Evolutionary conservation across 2,888 invertebrate genomes (phyloP).

Genomic region (Buathra laborator): DNA sequence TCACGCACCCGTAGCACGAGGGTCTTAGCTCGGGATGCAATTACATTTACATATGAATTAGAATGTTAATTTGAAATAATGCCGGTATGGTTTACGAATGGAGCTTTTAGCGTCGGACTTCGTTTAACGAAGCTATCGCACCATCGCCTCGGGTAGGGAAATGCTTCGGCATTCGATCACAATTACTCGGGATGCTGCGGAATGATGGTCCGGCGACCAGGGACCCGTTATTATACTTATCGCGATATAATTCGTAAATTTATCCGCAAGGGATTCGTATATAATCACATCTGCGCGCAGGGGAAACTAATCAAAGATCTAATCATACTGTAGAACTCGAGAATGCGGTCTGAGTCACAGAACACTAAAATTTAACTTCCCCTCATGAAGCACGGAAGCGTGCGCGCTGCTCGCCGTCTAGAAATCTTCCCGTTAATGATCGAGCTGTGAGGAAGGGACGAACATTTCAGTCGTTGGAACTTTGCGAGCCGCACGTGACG

Average conservation of each 20-base stretch:
- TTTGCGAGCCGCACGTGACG: slow-evolving; percentile 22
- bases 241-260: background rate
- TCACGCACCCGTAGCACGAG: background rate
- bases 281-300: slow-evolving; percentile 10
- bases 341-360: background rate
- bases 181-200: too few species aligned
- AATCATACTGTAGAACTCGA: slow-evolving; percentile 15
- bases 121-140: background rate
- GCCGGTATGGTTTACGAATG: background rate
- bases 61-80: slow-evolving; percentile 63
- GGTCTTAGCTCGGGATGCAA: slow-evolving; percentile 50
- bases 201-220: background rate
- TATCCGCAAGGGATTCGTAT: background rate
- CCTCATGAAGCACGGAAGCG: background rate
- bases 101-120: background rate
- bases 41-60: slow-evolving; percentile 70
- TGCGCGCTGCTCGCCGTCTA: slow-evolving; percentile 9
- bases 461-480: slow-evolving; percentile 47
- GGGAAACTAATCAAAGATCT: slow-evolving; percentile 19
- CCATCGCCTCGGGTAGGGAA: background rate
- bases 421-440: slow-evolving; percentile 52
- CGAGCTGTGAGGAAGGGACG: slow-evolving; percentile 16
- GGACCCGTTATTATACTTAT: slow-evolving; percentile 1
- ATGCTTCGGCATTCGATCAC: too few species aligned
- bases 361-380: slow-evolving; percentile 30